Conservation (phyloP, 2,888 invertebrate species). For the Taphrorychus bicolor region DNA sequence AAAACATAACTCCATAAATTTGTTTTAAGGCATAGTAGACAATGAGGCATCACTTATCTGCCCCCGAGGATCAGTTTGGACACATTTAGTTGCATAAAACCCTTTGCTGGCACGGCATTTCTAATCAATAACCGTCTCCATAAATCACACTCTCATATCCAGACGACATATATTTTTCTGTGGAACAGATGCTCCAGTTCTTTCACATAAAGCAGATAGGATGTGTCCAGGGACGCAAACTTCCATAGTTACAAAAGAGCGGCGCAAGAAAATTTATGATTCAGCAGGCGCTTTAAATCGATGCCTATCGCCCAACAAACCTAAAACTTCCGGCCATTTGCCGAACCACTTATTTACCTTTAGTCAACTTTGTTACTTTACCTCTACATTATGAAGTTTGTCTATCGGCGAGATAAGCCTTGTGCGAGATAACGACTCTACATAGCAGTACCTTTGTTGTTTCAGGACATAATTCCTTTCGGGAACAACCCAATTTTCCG, state of each 20-base stretch:
- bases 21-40: too few relatives aligned
- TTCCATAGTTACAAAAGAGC: too few relatives aligned
- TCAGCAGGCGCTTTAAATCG: too few relatives aligned
- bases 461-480: constrained; percentile 81
- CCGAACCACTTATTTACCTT: background rate
- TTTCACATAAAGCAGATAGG: background rate
- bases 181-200: background rate
- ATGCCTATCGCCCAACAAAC: background rate
- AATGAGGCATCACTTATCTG: too few relatives aligned
- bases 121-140: background rate
- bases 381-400: background rate
- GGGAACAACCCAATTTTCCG: constrained; percentile 80
- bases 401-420: background rate
- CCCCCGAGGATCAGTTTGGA: too few relatives aligned
- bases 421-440: background rate
- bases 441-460: background rate
- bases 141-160: background rate
- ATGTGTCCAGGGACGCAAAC: background rate
- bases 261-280: background rate
- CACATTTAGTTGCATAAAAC: background rate
- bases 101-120: background rate
- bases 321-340: constrained; percentile 13
- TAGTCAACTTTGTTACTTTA: background rate
- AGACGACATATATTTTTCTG: background rate
- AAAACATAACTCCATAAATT: too few relatives aligned